Conservation (phyloP, 2,113 vertebrate genomes). For the Scytalopus superciliaris region DNA sequence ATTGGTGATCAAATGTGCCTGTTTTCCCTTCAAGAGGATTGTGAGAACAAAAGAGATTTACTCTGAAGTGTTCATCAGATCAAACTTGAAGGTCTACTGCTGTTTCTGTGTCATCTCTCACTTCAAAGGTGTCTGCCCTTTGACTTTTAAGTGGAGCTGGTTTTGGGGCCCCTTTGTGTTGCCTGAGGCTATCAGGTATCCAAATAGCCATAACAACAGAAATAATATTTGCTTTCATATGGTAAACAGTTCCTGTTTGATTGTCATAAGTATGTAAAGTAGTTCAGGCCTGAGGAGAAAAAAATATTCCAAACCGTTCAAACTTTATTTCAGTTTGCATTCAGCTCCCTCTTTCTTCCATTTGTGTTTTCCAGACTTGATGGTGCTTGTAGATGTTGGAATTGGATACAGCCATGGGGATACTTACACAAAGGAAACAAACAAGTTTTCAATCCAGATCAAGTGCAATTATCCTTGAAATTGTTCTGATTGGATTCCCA, state of each 20-base stretch:
- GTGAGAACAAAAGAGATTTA: neutral
- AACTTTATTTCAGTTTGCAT: neutral
- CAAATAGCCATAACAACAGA: constrained; percentile 9
- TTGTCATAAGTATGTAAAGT: neutral
- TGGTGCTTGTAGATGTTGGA: neutral
- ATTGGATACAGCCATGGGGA: neutral
- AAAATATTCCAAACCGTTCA: neutral
- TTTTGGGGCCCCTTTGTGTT: neutral
- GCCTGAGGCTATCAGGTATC: constrained; percentile 23
- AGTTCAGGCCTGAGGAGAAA: neutral
- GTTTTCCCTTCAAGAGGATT: neutral
- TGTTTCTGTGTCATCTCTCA: constrained; percentile 17
- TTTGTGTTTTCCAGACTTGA: neutral
- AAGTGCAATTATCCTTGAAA: neutral
- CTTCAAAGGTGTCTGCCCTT: constrained; percentile 41
- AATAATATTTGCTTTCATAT: constrained; percentile 50
- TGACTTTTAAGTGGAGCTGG: constrained; percentile 37
- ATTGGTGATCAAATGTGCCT: neutral
- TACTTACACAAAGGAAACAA: neutral
- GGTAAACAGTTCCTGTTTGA: neutral
- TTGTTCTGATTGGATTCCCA: neutral
- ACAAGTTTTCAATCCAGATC: neutral
- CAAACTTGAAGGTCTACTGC: neutral
- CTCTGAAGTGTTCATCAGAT: neutral
- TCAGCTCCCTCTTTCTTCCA: neutral